phyloP scores from a whole-genome alignment of 2,888 invertebrate genomes.

The Glaucopsyche alexis region DNA sequence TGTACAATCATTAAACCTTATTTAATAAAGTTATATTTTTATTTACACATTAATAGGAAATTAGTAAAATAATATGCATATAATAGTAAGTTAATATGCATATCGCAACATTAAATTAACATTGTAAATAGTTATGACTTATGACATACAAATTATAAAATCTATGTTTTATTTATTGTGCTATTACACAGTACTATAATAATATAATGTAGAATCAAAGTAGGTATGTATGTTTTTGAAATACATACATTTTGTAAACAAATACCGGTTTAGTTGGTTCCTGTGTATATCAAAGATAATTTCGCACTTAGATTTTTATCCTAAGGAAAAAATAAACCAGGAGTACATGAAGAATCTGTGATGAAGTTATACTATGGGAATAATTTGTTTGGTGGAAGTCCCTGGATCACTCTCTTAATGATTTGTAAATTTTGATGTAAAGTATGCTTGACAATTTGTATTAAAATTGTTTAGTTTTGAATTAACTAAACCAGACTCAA shows the following conservation, averaged over 20 bases:
- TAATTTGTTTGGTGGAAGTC: slow-evolving; percentile 54
- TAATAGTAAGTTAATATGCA: slow-evolving; percentile 67
- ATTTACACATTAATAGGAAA: slow-evolving; percentile 65
- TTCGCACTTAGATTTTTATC: slow-evolving; percentile 58
- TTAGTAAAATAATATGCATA: slow-evolving; percentile 66
- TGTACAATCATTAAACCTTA: slow-evolving; percentile 63
- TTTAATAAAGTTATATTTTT: slow-evolving; percentile 66
- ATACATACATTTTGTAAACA: slow-evolving; percentile 28
- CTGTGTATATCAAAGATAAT: slow-evolving; percentile 48
- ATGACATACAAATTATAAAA: slow-evolving; percentile 51
- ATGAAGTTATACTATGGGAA: slow-evolving; percentile 69
- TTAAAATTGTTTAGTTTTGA: slow-evolving; percentile 52
- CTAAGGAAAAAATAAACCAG: slow-evolving; percentile 56
- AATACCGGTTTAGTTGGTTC: slow-evolving; percentile 36
- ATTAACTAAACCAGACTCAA: slow-evolving; percentile 56
- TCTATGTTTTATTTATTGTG: slow-evolving; percentile 43
- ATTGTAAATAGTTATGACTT: slow-evolving; percentile 56
- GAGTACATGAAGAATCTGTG: slow-evolving; percentile 77
- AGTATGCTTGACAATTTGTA: slow-evolving; percentile 33
- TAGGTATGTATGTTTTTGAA: neutral
- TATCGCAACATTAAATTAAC: slow-evolving; percentile 60
- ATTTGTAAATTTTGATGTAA: slow-evolving; percentile 34
- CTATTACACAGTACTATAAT: neutral
- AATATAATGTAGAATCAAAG: neutral
- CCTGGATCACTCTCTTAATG: slow-evolving; percentile 42